A percentile compares a stretch with the other conserved stretches of the same genome.
Evolutionary conservation across 2,797 vertebrate genomes (phyloP).

Genomic region (Argentina silus): DNA sequence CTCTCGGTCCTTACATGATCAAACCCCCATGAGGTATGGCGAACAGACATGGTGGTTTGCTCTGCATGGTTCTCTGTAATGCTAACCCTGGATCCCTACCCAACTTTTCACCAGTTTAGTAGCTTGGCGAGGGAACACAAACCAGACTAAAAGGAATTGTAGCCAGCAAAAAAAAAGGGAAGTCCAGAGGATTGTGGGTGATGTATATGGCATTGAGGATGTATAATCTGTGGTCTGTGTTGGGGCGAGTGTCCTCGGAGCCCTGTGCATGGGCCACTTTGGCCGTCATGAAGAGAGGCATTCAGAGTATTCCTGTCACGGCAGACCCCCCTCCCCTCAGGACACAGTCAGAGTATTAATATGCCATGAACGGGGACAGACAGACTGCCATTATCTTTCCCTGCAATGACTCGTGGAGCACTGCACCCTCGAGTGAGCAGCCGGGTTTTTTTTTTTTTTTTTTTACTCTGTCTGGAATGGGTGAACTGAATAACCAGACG

Average conservation of each 20-base stretch:
- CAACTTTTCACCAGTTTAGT: constrained; percentile 67
- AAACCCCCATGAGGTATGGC: constrained; percentile 56
- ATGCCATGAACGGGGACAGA: constrained; percentile 76
- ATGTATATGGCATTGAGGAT: constrained; percentile 73
- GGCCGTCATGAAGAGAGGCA: constrained; percentile 72
- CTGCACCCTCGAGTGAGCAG: constrained; percentile 49
- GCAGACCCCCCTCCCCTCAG: constrained; percentile 44
- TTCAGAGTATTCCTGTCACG: constrained; percentile 72
- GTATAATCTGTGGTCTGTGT: constrained; percentile 77
- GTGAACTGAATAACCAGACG: constrained; percentile 5
- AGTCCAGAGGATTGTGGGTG: constrained; percentile 75
- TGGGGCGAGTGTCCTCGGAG: constrained; percentile 53
- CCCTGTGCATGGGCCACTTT: constrained; percentile 58
- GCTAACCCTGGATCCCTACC: constrained; percentile 54
- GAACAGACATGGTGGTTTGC: constrained; percentile 58
- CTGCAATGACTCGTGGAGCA: constrained; percentile 49
- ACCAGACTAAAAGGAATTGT: constrained; percentile 66
- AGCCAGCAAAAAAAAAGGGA: constrained; percentile 74
- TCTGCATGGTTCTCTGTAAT: constrained; percentile 56
- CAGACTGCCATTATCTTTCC: constrained; percentile 72
- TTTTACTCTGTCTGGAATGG: constrained; percentile 49
- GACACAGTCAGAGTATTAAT: constrained; percentile 79
- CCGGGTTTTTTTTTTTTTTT: constrained; percentile 29
- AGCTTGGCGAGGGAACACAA: constrained; percentile 60
- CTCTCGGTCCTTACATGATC: constrained; percentile 54